Conservation (phyloP, 2,797 vertebrate species). For the Phataginus tricuspis region DNA sequence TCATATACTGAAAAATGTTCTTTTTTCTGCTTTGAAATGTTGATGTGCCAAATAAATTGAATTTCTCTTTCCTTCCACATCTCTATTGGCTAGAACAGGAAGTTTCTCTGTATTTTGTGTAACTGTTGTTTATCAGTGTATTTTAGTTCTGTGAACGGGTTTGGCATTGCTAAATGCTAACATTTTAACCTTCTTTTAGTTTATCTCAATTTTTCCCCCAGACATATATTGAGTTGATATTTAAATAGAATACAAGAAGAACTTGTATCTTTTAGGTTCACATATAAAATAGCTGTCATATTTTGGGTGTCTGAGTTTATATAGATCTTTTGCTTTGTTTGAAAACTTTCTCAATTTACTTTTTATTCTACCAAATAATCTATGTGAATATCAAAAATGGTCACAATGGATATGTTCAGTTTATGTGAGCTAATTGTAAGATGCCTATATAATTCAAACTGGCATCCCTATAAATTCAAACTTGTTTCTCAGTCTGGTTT, state of each 20-base stretch:
- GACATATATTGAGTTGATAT: not conserved
- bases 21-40: slow-evolving; percentile 48
- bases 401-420: not conserved
- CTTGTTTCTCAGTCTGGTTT: not conserved
- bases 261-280: not conserved
- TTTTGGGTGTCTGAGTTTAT: not conserved
- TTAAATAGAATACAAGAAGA: not conserved
- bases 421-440: not conserved
- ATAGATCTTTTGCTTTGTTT: not conserved
- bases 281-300: not conserved
- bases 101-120: slow-evolving; percentile 35
- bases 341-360: not conserved
- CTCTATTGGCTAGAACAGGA: not conserved
- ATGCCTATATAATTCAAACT: not conserved
- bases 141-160: slow-evolving; percentile 25
- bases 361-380: not conserved
- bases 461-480: not conserved
- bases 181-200: not conserved
- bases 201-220: not conserved
- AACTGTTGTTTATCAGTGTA: slow-evolving; percentile 36
- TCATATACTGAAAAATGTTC: slow-evolving; percentile 69
- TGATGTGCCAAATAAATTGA: slow-evolving; percentile 54
- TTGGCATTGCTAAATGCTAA: slow-evolving; percentile 11
- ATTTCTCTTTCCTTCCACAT: slow-evolving; percentile 60
- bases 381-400: not conserved